Evolutionary conservation across 1,140 invertebrate species (phyloP), one percentile per base, ranked within the genome.

Genomic region (Scaptomyza graminum): DNA sequence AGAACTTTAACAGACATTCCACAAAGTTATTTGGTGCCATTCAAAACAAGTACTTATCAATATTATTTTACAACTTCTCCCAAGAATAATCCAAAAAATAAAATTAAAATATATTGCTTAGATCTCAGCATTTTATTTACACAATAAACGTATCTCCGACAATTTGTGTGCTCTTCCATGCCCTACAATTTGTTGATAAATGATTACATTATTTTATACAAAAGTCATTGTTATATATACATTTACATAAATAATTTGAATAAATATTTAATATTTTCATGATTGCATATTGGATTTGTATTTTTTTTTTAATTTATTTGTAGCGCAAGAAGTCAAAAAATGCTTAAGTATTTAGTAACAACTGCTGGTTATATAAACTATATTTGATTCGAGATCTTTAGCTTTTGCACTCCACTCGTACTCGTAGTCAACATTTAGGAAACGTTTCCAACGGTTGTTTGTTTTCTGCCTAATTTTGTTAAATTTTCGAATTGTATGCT

Each of bases 281-380:
- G n/a, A 49, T 55, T 72, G 46, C 72, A 76, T 83, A 80, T 74
- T 73, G 15, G 11, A 61, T 62, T 44, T 11, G 12, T 15, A 63
- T 59, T 57, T 15, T 16, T 44, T 37, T 74, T 43, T 37, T 70
- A 37, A 46, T 50, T 61, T 61, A 12, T 54, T 52, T 31, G 28
- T 31, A 74, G 41, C 63, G 74, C 78, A 87, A 87, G 82, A 85
- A 82, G 77, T 71, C 77, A 74, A 74, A 87, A 81, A 85, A 82
- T 81, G 81, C 49, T 77, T 59, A 69, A 54, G 31, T 12, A 39
- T 0, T 51, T 63, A 43, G 22, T 62, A 34, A 34, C 31, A 34
- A 34, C 1, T 34, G 31, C 9, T 34, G 31, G 31, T 31, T 62
- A 18, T 37, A 16, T 37, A n/a, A 43, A 44, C 12, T 22, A 37